Base-by-base conservation (phyloP, 2,113 vertebrate genomes). In the Rhodinocichla rosea region DNA sequence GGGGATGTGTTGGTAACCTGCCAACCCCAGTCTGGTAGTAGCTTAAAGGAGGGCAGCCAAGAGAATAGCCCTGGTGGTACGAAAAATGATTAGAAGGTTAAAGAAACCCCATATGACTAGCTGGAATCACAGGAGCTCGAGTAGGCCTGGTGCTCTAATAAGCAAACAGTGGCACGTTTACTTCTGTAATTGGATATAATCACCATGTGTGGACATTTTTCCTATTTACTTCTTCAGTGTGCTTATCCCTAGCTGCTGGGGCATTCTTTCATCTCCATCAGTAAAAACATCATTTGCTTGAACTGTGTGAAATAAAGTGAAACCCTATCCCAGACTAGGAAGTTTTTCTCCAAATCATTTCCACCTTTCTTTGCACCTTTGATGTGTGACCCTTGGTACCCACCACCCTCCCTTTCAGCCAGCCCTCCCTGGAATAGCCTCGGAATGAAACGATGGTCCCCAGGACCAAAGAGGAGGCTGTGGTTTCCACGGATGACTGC, bases 311-410 rank as follows among this genome's bases (percentile, higher is more conserved):
- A 94, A 84, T 84, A 69, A 95, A 96, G 96, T 94, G 86, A 93
- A 97, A 94, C 37, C 56, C 2, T 3, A 75, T 59, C 65, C 79
- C 62, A 86, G 64, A 90, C 32, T 74, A 94, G 88, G 92, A 96
- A 93, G 93, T 95, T 97, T 95, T 91, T 90, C 87, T 86, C 21
- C 53, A 74, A 80, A 82, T 90, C 55, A 0, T 78, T 91, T 92
- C 81, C 71, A 65, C n/a, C 55, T 91, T 49, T 55, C 73, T 92
- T 90, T 57, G 42, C 47, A 49, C 55, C 84, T 98, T 98, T 98
- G 96, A 98, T 97, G 97, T 94, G 70, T 96, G 93, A 95, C 85
- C 83, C 97, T 93, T 93, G 45, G 96, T 88, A 97, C 91, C 96
- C 86, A 95, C 84, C 67, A 44, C 53, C 77, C 83, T 82, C 68